phyloP scores from a whole-genome alignment of 2,797 vertebrate species.

The Acanthis flammea region DNA sequence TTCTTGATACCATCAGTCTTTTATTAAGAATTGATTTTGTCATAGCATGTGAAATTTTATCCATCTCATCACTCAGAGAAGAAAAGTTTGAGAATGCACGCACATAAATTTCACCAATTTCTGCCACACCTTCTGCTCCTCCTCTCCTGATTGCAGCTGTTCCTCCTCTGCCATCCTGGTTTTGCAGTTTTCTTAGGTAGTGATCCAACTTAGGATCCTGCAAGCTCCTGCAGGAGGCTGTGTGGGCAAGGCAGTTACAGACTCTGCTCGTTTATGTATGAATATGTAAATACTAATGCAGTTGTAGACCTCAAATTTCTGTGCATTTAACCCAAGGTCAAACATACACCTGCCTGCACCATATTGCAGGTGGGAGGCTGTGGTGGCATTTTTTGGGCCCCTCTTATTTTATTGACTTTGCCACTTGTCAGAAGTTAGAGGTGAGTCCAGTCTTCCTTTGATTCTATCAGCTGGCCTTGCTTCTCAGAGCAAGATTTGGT shows the following conservation, averaged over 20 bases:
- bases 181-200: background rate
- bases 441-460: background rate
- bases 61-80: background rate
- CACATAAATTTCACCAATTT: background rate
- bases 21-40: background rate
- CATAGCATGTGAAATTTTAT: background rate
- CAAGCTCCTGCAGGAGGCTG: background rate
- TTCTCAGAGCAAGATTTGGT: background rate
- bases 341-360: fast-evolving
- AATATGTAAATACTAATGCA: background rate
- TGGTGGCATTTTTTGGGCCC: background rate
- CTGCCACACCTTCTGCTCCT: background rate
- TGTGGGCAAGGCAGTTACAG: background rate
- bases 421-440: background rate
- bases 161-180: background rate
- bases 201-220: background rate
- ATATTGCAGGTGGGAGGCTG: background rate
- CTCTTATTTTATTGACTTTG: background rate
- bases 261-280: background rate
- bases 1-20: background rate
- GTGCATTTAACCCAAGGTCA: background rate
- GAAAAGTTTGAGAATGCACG: background rate
- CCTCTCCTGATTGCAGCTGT: background rate
- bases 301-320: background rate
- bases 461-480: background rate